Evolutionary conservation across 2,797 vertebrate species (phyloP).

Genomic region (Pseudocheirus occidentalis): DNA sequence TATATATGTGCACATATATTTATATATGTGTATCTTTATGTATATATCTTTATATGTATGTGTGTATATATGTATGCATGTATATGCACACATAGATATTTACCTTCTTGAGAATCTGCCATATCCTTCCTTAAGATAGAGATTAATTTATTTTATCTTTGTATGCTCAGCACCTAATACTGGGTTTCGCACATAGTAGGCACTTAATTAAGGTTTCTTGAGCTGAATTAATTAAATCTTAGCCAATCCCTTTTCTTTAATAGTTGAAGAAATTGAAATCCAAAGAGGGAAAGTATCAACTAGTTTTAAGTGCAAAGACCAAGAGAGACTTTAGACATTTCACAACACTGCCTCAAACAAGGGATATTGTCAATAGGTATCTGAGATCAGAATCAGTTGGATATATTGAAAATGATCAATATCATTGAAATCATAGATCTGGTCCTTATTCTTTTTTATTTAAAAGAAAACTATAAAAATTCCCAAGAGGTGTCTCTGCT

Average conservation of each 20-base stretch:
- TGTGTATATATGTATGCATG: too few species aligned
- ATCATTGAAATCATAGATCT: background rate
- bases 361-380: background rate
- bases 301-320: background rate
- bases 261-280: background rate
- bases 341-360: background rate
- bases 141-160: background rate
- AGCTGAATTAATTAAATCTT: background rate
- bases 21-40: too few species aligned
- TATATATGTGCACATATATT: rapidly evolving
- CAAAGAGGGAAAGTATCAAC: background rate
- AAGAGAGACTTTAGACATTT: background rate
- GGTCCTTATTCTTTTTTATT: background rate
- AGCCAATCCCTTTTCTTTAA: background rate
- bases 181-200: background rate
- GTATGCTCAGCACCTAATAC: background rate
- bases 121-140: background rate
- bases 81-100: background rate
- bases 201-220: background rate
- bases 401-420: background rate
- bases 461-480: background rate
- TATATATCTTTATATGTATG: too few species aligned
- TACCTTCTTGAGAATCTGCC: background rate
- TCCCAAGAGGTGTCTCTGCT: background rate
- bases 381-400: background rate